Conservation (phyloP, 2,888 invertebrate genomes). For the Celastrina argiolus region DNA sequence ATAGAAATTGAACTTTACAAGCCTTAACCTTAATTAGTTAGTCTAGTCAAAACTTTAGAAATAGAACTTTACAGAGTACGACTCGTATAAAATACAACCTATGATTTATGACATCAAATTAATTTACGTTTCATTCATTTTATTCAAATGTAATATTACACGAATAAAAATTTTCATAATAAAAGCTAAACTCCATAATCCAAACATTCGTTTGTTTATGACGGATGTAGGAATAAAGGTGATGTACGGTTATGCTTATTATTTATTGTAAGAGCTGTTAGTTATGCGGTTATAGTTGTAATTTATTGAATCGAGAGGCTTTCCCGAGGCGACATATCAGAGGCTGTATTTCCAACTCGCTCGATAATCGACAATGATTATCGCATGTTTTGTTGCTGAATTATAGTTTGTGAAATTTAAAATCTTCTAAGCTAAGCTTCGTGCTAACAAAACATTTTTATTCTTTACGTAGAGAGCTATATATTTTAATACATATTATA, state of each 20-base stretch:
- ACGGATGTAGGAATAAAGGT: conserved; percentile 74
- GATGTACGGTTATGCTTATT: conserved; percentile 70
- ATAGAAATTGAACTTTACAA: too few species aligned
- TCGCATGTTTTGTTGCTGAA: background rate
- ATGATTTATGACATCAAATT: background rate
- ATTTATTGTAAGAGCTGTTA: conserved; percentile 59
- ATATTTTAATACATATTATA: too few species aligned
- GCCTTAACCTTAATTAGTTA: too few species aligned
- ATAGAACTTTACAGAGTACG: too few species aligned
- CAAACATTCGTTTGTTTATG: conserved; percentile 41
- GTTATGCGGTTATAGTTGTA: conserved; percentile 57
- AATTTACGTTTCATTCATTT: background rate
- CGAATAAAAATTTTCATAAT: conserved; percentile 13
- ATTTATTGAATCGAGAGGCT: conserved; percentile 69
- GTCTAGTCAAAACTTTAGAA: too few species aligned
- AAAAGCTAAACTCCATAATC: conserved; percentile 37
- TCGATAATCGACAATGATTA: conserved; percentile 25
- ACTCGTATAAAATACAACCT: too few species aligned
- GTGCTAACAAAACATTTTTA: too few species aligned
- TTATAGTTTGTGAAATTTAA: too few species aligned
- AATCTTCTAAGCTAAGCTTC: too few species aligned
- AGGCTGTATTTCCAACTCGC: conserved; percentile 39
- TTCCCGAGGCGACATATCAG: conserved; percentile 63
- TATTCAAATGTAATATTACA: background rate
- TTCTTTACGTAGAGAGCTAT: background rate